phyloP scores from a whole-genome alignment of 2,888 invertebrate genomes.

The Tinea semifulvella region DNA sequence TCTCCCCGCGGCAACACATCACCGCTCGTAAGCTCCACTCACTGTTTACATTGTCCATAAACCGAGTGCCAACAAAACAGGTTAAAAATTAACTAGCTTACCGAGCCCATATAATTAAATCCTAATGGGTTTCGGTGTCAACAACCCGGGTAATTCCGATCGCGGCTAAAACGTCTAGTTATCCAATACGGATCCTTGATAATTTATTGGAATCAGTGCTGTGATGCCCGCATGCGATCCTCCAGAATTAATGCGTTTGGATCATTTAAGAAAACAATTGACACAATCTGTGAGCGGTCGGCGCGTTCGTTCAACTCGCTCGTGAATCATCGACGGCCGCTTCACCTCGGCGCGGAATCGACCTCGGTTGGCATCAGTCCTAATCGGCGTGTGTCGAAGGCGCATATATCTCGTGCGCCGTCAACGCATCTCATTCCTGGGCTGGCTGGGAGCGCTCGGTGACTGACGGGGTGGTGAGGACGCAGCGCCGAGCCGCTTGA shows the following conservation, averaged over 20 bases:
- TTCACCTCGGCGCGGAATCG: slow-evolving; percentile 20
- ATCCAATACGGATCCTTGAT: slow-evolving; percentile 11
- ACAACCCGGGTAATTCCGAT: slow-evolving; percentile 18
- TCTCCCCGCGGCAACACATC: slow-evolving; percentile 10
- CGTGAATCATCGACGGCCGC: slow-evolving; percentile 46
- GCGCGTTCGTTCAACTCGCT: slow-evolving; percentile 43
- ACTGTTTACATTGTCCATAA: slow-evolving; percentile 12
- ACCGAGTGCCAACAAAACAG: slow-evolving; percentile 15
- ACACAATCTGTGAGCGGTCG: slow-evolving; percentile 37
- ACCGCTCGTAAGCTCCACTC: slow-evolving; percentile 13
- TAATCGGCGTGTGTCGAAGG: slow-evolving; percentile 54
- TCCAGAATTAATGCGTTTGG: slow-evolving; percentile 36
- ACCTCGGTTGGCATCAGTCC: slow-evolving; percentile 50
- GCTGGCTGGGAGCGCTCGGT: slow-evolving; percentile 46
- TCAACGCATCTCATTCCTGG: slow-evolving; percentile 59
- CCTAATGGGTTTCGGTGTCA: slow-evolving; percentile 17
- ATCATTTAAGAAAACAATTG: slow-evolving; percentile 62
- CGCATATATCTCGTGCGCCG: slow-evolving; percentile 55
- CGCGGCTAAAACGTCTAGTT: slow-evolving; percentile 9
- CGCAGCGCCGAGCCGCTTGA: slow-evolving; percentile 34
- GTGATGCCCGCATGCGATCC: slow-evolving; percentile 37
- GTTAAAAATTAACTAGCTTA: slow-evolving; percentile 17
- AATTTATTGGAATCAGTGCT: slow-evolving; percentile 4
- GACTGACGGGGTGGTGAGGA: slow-evolving; percentile 54
- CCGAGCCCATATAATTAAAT: slow-evolving; percentile 17